Evolutionary conservation across 2,113 vertebrate genomes (phyloP).

Genomic region (Patagioenas fasciata): DNA sequence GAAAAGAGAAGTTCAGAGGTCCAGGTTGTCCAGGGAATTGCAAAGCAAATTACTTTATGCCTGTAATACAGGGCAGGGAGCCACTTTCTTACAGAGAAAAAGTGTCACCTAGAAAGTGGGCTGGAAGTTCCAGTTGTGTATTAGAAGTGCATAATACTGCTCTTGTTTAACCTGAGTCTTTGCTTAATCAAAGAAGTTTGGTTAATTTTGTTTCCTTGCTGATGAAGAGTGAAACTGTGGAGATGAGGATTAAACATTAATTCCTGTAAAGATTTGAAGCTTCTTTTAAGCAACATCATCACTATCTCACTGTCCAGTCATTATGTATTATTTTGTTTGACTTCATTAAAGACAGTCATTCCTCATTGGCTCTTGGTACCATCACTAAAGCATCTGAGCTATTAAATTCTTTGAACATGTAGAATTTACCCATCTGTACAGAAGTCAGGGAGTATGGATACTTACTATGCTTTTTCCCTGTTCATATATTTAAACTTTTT

Average conservation of each 20-base stretch:
- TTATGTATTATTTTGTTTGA: background rate
- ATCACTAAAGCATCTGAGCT: background rate
- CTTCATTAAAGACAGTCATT: background rate
- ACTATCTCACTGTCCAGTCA: background rate
- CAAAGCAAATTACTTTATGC: background rate
- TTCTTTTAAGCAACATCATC: background rate
- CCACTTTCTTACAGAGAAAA: background rate
- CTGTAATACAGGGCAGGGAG: background rate
- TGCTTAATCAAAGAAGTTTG: background rate
- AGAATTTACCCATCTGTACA: background rate
- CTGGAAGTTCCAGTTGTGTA: background rate
- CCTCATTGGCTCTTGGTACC: background rate
- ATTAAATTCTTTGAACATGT: background rate
- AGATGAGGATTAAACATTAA: background rate
- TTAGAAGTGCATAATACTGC: background rate
- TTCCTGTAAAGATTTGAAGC: background rate
- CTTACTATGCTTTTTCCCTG: background rate
- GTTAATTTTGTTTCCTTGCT: background rate
- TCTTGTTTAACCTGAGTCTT: conserved; percentile 35
- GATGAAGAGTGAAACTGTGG: background rate
- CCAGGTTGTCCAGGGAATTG: background rate
- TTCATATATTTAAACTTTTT: background rate
- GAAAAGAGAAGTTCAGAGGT: background rate
- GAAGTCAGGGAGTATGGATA: background rate
- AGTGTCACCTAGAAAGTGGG: conserved; percentile 13